Conservation (phyloP, 1,140 invertebrate genomes). For the Heliconius eleuchia region DNA sequence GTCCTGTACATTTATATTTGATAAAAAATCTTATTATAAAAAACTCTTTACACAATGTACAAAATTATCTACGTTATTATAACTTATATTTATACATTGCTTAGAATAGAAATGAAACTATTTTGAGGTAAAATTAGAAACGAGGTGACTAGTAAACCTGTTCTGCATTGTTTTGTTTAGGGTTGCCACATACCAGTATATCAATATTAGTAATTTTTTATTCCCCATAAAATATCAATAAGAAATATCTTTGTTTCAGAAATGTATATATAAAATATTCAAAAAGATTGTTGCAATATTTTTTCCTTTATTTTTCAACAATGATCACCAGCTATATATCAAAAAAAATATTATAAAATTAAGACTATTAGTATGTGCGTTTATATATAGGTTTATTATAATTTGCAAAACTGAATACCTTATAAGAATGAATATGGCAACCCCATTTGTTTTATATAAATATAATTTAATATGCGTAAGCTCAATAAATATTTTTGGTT, state of each 20-base stretch:
- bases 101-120: not conserved
- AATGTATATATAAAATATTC: no score
- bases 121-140: not conserved
- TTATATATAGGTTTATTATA: no score
- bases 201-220: no score
- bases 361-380: no score
- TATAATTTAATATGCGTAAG: not conserved
- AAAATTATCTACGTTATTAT: not conserved
- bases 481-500: conserved; percentile 47
- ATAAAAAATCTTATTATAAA: not conserved
- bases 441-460: not conserved
- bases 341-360: no score
- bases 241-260: no score
- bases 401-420: no score
- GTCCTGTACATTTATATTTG: not conserved
- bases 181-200: not conserved
- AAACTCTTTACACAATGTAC: not conserved
- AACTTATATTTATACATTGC: conserved; percentile 1
- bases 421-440: not conserved
- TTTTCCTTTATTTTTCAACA: no score
- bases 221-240: no score
- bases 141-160: not conserved
- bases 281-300: no score
- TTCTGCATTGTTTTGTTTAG: not conserved
- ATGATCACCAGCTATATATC: no score